Base-by-base conservation (phyloP, 1,140 invertebrate genomes). In the Plectrocnemia conspersa region DNA sequence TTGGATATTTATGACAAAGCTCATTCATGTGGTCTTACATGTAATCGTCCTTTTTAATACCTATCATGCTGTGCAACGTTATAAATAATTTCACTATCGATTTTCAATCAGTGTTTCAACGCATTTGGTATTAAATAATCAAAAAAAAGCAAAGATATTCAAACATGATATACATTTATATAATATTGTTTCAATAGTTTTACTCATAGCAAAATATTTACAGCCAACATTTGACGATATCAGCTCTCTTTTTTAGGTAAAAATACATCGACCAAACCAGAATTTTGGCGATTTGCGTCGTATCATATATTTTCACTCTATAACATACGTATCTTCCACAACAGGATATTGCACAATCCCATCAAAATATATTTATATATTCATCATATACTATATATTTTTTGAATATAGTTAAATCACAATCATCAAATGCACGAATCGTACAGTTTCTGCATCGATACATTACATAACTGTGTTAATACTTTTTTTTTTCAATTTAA, bases 251-350 rank as follows among this genome's bases (percentile, higher is more conserved):
- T 23, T 44, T 25, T 32, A 13, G 18, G 45, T 47, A 47, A 47
- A 47, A 47, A 47, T 47, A 47, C 45, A 47, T 47, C 27, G 45
- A 47, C 19, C 27, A 47, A 25, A 27, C 35, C 45, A 5, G 25
- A 45, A 13, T 27, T 45, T 45, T 25, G 18, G 10, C 9, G 9
- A 40, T 40, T 5, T 40, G 21, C 13, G 21, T 3, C n/a, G n/a
- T n/a, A n/a, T 18, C 13, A 40, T 21, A 45, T 27, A 45, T 2
- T 27, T 25, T 27, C 13, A 15, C 42, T 23, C 18, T 1, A 19
- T 11, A 15, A 2, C 40, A 42, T 13, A 22, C 19, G 29, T 15
- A 45, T 27, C 40, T 24, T 23, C 22, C 24, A 27, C 36, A 2
- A 18, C 16, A 18, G 15, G 23, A 13, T 45, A 45, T 45, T 45